Evolutionary conservation across 2,113 vertebrate genomes (phyloP), one percentile per base, ranked within the genome.

Genomic region (Heliornis fulica): DNA sequence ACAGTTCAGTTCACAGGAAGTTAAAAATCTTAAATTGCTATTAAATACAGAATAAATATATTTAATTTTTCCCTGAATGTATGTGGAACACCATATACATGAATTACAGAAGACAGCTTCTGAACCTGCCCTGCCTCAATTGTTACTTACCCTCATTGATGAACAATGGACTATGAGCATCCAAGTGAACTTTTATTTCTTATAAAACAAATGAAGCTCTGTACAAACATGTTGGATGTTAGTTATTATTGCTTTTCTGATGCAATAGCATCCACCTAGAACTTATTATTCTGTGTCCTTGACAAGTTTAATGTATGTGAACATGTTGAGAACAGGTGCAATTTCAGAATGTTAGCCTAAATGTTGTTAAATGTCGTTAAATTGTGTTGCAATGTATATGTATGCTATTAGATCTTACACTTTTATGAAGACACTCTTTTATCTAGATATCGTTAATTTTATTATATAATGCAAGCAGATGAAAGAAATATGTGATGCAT

Each of bases 171-270:
- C 4, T 21, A 17, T 0, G 3, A 71, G 4, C 5, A 45, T 13
- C 50, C 40, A 45, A 61, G 2, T 36, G 4, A 16, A 22, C 7
- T 26, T 77, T 38, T 46, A 5, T 63, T 48, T 31, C 5, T 10
- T 22, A 50, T 46, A 26, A 77, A 61, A 12, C 28, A 81, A 61
- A 36, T 50, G 29, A 66, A 29, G 1, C 68, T 15, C 22, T 51
- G 22, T 4, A 57, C 1, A 66, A 45, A 56, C 2, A 2, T 36
- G 4, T 45, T 0, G 0, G 34, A 19, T 46, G 45, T 25, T 40
- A 31, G 54, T 71, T 85, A 23, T 70, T 65, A 9, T 59, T 70
- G 4, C 7, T 71, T 56, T 77, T 80, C 45, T 54, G 5, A 46
- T 65, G 36, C 6, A 43, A 65, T 66, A 54, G 6, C 5, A 13